Evolutionary conservation across 2,113 vertebrate genomes (phyloP), one percentile per base, ranked within the genome.

Genomic region (Pardalotus punctatus): DNA sequence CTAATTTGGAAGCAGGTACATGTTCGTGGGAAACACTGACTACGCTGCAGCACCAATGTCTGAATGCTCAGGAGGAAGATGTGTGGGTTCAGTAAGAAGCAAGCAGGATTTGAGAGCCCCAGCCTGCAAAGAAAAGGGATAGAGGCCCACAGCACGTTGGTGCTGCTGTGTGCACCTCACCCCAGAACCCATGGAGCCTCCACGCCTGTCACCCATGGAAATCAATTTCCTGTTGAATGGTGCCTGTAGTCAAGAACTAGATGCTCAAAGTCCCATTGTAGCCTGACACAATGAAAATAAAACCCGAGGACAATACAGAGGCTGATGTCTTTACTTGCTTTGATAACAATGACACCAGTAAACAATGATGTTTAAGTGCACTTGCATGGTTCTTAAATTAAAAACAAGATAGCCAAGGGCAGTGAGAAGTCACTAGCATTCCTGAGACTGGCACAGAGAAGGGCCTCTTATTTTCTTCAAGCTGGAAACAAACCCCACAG

Each of bases 321-420:
- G 84, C 94, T 96, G 95, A 97, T 92, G 92, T 97, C 97, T 97
- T 96, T 90, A 96, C 96, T 96, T 94, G 96, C 94, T 96, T 94
- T 96, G 95, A 96, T 97, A 97, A 97, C 96, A 94, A 94, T 95
- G 96, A 96, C 94, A 97, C 93, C 88, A 79, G 96, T 90, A 97
- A 97, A 97, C 96, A 97, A 97, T 96, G 96, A 96, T 87, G 70
- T 91, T 96, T 90, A 96, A 96, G 93, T 86, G 92, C 93, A 86
- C 79, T 97, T 96, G 94, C 94, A 93, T 81, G 90, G 93, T 96
- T 97, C 92, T 97, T 96, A 96, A 96, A 97, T 96, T 95, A 97
- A 97, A 97, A 96, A 95, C 97, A 96, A 96, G 97, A 91, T 96
- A 96, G 95, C 97, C 96, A 91, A 94, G 90, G 96, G 96, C 96